A percentile compares a stretch with the other conserved stretches of the same genome.
These are phyloP conservation scores for Ovis canadensis DNA, from an alignment of 2,113 vertebrate genomes.

Conservation along the genomic window DNA sequence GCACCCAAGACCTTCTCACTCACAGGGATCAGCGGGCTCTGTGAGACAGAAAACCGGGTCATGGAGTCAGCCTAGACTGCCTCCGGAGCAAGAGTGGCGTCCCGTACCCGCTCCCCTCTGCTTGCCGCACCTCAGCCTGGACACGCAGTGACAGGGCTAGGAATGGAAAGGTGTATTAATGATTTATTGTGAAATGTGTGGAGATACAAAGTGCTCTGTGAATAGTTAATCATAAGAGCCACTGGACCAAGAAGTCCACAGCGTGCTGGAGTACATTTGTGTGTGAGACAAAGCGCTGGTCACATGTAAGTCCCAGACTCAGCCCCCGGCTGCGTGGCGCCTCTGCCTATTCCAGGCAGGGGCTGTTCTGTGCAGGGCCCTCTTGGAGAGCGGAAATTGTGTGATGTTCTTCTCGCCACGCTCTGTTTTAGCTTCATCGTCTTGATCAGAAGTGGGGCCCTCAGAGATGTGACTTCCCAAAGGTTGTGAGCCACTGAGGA, in stretches of 20 bases:
- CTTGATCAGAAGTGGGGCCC: neutral
- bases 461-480: neutral
- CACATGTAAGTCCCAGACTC: neutral
- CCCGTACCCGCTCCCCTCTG: rapidly evolving
- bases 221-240: slow-evolving; percentile 17
- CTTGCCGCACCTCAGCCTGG: neutral
- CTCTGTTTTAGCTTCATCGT: neutral
- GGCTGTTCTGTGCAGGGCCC: neutral
- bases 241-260: neutral
- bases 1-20: too few species aligned
- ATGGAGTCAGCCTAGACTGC: neutral
- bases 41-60: neutral
- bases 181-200: slow-evolving; percentile 16
- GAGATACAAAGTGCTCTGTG: slow-evolving; percentile 6
- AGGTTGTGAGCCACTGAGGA: neutral
- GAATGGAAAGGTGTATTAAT: neutral
- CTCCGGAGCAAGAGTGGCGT: too few species aligned
- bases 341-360: neutral
- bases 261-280: neutral
- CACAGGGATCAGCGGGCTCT: neutral
- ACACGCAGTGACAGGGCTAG: neutral
- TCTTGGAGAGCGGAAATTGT: neutral
- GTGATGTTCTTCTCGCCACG: rapidly evolving
- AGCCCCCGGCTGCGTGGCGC: neutral
- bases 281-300: neutral